These are phyloP conservation scores for Sula dactylatra DNA, from an alignment of 2,113 vertebrate species.

Conservation along the genomic window DNA sequence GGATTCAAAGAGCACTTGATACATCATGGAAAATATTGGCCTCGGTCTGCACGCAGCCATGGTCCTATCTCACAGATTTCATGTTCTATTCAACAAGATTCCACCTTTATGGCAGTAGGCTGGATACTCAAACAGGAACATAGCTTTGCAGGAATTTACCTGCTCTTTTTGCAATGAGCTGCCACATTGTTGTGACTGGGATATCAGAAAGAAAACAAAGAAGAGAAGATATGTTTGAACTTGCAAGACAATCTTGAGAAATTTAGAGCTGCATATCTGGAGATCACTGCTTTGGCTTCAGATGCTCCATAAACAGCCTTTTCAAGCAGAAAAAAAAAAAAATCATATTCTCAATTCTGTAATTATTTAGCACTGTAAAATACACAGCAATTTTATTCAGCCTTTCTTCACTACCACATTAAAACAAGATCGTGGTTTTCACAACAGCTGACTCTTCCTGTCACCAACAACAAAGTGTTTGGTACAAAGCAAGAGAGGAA, in stretches of 20 bases:
- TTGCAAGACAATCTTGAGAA: neutral
- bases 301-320: neutral
- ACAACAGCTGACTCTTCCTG: neutral
- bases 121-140: neutral
- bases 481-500: neutral
- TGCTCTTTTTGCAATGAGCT: neutral
- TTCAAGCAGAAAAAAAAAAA: neutral
- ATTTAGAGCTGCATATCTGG: neutral
- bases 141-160: neutral
- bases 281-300: neutral
- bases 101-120: neutral
- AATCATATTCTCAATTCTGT: neutral
- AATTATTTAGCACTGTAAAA: slow-evolving; percentile 11
- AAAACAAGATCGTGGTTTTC: slow-evolving; percentile 21
- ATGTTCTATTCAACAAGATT: neutral
- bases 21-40: slow-evolving; percentile 7
- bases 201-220: neutral
- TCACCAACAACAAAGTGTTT: neutral
- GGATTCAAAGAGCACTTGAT: neutral
- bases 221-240: neutral
- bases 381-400: slow-evolving; percentile 1
- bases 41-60: neutral
- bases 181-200: neutral
- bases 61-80: neutral
- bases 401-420: neutral